Conservation (phyloP, 2,113 vertebrate species). For the Malaclemys terrapin region DNA sequence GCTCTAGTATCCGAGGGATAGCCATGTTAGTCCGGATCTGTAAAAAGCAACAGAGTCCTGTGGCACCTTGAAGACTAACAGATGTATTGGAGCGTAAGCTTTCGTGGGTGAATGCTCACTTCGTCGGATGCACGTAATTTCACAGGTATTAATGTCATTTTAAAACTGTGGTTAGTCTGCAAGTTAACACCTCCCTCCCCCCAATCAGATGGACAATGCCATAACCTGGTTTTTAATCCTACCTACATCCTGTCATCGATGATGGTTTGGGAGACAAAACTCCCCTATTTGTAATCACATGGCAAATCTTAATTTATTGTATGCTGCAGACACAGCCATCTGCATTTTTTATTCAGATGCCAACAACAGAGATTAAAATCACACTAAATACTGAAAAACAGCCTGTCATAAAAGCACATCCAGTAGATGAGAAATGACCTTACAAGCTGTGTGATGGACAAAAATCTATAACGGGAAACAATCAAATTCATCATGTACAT, state of each 20-base stretch:
- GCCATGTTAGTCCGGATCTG: too few species aligned
- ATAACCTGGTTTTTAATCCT: background rate
- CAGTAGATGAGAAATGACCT: background rate
- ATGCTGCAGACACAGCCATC: background rate
- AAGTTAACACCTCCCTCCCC: too few species aligned
- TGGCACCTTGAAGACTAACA: too few species aligned
- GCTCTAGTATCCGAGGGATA: background rate
- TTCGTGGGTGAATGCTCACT: too few species aligned
- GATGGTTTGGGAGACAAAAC: slow-evolving; percentile 51
- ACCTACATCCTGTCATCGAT: background rate
- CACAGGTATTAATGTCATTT: too few species aligned
- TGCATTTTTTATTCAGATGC: slow-evolving; percentile 45
- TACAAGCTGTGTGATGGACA: background rate
- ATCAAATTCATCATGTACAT: fast-evolving
- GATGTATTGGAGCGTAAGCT: too few species aligned
- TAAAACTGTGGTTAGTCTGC: too few species aligned
- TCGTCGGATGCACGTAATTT: too few species aligned
- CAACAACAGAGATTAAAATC: slow-evolving; percentile 19
- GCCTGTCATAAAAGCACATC: background rate
- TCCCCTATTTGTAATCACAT: slow-evolving; percentile 12
- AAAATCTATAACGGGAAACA: background rate
- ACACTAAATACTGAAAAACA: background rate
- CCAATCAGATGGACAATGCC: background rate
- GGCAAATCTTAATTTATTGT: slow-evolving; percentile 7
- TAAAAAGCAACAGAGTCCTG: too few species aligned